These are phyloP conservation scores for Philonicus albiceps DNA, from an alignment of 2,888 invertebrate species.

Conservation along the genomic window DNA sequence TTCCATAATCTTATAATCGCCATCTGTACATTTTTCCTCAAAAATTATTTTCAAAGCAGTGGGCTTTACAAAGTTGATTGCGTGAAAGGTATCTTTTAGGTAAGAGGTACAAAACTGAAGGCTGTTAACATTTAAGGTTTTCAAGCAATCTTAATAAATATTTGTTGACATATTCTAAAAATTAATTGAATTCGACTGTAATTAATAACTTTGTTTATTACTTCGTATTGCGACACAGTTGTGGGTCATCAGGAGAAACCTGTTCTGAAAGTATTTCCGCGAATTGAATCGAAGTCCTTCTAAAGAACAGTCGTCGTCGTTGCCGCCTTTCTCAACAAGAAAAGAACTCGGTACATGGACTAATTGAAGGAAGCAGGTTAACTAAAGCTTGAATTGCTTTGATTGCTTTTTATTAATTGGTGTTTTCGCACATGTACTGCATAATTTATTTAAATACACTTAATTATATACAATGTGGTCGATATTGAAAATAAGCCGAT, in stretches of 20 bases:
- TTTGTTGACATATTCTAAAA: background rate
- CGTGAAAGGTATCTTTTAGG: background rate
- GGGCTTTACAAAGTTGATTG: background rate
- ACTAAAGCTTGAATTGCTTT: background rate
- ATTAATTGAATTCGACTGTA: background rate
- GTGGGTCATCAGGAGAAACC: background rate
- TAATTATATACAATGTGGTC: background rate
- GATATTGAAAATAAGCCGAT: background rate
- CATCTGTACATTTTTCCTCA: background rate
- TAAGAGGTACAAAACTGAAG: background rate
- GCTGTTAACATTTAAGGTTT: background rate
- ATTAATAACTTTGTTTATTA: background rate
- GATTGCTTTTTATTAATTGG: background rate
- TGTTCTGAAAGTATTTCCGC: background rate
- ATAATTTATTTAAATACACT: background rate
- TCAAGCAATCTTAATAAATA: background rate
- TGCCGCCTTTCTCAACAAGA: background rate
- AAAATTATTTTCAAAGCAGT: background rate
- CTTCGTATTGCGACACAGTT: background rate
- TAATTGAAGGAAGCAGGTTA: background rate
- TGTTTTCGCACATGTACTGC: background rate
- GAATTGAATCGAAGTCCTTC: background rate
- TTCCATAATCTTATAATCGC: background rate
- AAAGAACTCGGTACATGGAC: background rate
- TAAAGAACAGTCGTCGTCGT: background rate